phyloP scores from a whole-genome alignment of 2,888 invertebrate genomes.

The Digitonthophagus gazella region DNA sequence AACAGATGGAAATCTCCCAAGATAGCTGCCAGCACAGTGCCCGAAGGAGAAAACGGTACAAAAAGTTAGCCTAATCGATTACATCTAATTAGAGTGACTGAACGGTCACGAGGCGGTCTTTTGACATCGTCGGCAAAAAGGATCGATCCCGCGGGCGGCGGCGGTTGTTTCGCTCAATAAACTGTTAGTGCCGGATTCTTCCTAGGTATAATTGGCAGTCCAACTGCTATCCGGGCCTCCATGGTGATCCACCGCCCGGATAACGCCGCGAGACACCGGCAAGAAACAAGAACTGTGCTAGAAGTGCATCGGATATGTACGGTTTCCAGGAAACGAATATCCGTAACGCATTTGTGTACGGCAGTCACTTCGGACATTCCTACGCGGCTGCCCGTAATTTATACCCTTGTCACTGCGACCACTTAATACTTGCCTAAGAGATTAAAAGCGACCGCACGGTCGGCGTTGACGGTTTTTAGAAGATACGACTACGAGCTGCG shows the following conservation, averaged over 20 bases:
- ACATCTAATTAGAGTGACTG: background rate
- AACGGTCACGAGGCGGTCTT: background rate
- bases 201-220: background rate
- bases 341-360: background rate
- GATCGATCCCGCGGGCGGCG: background rate
- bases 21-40: background rate
- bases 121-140: background rate
- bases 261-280: background rate
- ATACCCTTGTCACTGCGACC: background rate
- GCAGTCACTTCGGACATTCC: background rate
- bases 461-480: background rate
- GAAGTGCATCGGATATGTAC: conserved; percentile 15
- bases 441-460: background rate
- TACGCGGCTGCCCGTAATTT: background rate
- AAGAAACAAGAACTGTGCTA: conserved; percentile 9
- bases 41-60: background rate
- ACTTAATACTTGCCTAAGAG: background rate
- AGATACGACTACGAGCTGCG: background rate
- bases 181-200: background rate
- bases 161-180: background rate
- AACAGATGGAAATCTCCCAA: background rate
- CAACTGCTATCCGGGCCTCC: background rate
- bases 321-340: background rate
- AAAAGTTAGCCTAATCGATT: background rate
- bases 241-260: background rate